Percentiles rank a stretch among this genome's conserved stretches.
These are phyloP conservation scores for Phragmatobia fuliginosa DNA, from an alignment of 2,888 invertebrate species.

Conservation along the genomic window DNA sequence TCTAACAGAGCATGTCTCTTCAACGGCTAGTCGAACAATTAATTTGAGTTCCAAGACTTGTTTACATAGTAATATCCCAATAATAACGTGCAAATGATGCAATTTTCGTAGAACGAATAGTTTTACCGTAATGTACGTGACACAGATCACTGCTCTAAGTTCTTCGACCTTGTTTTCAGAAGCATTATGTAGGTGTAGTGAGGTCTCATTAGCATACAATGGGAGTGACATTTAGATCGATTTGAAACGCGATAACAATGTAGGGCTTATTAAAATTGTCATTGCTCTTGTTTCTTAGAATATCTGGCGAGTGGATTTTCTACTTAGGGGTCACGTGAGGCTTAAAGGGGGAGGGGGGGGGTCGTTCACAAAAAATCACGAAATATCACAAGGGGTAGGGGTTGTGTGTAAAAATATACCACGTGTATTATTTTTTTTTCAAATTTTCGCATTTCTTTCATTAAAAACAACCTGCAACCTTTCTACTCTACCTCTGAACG, in stretches of 20 bases:
- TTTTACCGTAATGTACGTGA: constrained; percentile 14
- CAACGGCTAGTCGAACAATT: neutral
- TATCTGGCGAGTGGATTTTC: neutral
- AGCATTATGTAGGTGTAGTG: constrained; percentile 25
- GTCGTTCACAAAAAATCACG: too few species aligned
- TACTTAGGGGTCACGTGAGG: neutral
- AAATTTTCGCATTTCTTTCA: too few species aligned
- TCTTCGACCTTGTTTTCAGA: constrained; percentile 10
- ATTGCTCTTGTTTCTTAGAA: neutral
- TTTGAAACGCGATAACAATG: constrained; percentile 14
- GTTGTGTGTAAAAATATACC: too few species aligned
- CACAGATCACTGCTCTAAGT: constrained; percentile 4
- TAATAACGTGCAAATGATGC: neutral
- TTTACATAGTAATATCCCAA: neutral
- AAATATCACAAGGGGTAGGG: too few species aligned
- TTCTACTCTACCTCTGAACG: too few species aligned
- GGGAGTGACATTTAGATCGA: constrained; percentile 20
- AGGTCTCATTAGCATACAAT: constrained; percentile 45
- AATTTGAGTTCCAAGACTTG: neutral
- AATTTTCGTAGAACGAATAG: constrained; percentile 11
- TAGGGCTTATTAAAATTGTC: neutral
- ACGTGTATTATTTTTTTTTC: too few species aligned
- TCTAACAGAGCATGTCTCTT: too few species aligned
- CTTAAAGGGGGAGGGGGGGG: too few species aligned
- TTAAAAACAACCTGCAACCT: too few species aligned